Base-by-base conservation (phyloP, 2,113 vertebrate genomes). In the Myxocyprinus asiaticus region DNA sequence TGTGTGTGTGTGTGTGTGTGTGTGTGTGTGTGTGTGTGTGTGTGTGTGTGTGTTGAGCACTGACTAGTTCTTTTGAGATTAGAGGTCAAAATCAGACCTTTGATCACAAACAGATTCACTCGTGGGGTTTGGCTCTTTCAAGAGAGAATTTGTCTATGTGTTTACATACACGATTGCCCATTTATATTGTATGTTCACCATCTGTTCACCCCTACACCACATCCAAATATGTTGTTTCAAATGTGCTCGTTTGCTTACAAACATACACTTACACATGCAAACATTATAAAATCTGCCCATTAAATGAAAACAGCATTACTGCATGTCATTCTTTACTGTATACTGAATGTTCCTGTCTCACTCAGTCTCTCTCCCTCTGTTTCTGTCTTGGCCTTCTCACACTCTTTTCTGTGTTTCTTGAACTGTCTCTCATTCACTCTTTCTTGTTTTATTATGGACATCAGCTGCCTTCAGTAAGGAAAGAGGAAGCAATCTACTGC, bases 361-460 rank as follows among this genome's bases (percentile, higher is more conserved):
- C 22, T 33, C 22, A 33, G 22, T 33, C 22, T 33, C 22, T 33
- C 22, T 33, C 22, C 22, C 22, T 80, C 7, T 59, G 4, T 73
- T 22, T 22, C 4, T 48, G 6, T 33, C 15, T 58, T 22, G 12
- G 56, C 7, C 43, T 7, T 43, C 2, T 48, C 45, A 3, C 45
- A 9, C 45, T 48, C 15, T 7, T 68, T 4, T 68, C 5, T 68
- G 9, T 53, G 6, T 64, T 10, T 59, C 6, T 55, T 10, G 44
- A 11, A 53, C 53, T 44, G 9, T 81, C 14, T 77, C 43, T 68
- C n/a, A 33, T 33, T 11, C 44, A 45, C 17, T 80, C 56, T 81
- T 71, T 58, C n/a, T 83, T 86, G 77, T 15, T 87, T 67, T 86
- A 98, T 96, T 97, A 98, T 71, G 96, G 97, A 12, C 98, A 97